A percentile compares a stretch with the other conserved stretches of the same genome.
These are phyloP conservation scores for Thelaira solivaga DNA, from an alignment of 2,888 invertebrate species.

Conservation along the genomic window DNA sequence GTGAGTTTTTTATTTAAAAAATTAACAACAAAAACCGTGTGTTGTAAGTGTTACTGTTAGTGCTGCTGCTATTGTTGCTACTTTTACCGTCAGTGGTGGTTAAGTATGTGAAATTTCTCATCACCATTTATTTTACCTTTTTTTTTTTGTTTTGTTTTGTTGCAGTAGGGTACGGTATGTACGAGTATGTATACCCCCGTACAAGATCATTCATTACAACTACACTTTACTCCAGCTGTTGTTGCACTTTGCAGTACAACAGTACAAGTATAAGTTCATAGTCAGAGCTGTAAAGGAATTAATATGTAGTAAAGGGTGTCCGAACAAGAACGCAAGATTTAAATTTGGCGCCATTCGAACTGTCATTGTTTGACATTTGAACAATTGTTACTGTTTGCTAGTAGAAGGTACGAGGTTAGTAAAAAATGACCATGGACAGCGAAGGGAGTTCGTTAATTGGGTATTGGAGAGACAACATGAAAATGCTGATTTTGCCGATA, in stretches of 20 bases:
- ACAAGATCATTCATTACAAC: slow-evolving; percentile 27
- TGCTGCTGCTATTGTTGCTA: not conserved
- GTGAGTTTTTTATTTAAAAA: slow-evolving; percentile 15
- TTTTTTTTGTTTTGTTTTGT: too few species aligned
- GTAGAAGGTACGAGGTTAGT: too few species aligned
- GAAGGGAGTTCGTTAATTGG: too few species aligned
- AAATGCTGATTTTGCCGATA: too few species aligned
- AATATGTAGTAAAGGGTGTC: too few species aligned
- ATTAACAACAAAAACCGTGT: slow-evolving; percentile 5
- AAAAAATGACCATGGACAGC: too few species aligned
- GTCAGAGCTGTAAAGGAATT: slow-evolving; percentile 16
- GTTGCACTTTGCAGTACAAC: not conserved
- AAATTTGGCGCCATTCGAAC: too few species aligned
- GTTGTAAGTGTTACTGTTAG: not conserved
- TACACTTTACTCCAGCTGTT: slow-evolving; percentile 19
- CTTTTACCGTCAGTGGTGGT: not conserved
- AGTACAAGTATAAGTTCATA: not conserved
- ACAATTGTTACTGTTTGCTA: too few species aligned
- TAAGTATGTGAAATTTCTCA: slow-evolving; percentile 51
- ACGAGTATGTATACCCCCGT: not conserved
- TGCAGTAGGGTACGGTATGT: not conserved
- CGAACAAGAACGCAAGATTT: too few species aligned
- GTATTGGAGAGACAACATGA: too few species aligned
- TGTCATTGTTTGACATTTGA: too few species aligned
- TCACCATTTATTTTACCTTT: slow-evolving; percentile 20